phyloP scores from a whole-genome alignment of 2,113 vertebrate species.

The Alaudala cheleensis region DNA sequence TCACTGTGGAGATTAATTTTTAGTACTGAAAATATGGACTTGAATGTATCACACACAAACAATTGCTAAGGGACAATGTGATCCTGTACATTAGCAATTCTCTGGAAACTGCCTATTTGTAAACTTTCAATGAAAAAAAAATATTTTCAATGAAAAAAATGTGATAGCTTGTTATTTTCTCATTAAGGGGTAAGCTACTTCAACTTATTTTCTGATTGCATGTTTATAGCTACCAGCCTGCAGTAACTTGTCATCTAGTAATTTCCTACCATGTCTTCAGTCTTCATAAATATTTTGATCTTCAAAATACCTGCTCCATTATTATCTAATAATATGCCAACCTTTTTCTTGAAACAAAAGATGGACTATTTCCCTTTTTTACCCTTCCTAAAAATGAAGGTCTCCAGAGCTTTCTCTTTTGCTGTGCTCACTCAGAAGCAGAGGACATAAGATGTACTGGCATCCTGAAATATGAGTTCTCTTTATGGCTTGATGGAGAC shows the following conservation, averaged over 20 bases:
- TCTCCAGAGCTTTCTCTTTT: not conserved
- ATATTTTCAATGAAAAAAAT: not conserved
- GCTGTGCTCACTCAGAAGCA: not conserved
- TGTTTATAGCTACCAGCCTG: not conserved
- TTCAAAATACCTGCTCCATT: not conserved
- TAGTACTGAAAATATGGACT: not conserved
- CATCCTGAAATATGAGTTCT: not conserved
- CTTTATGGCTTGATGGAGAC: not conserved
- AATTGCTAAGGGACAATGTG: not conserved
- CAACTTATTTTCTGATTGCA: not conserved
- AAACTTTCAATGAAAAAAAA: not conserved
- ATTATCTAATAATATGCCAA: not conserved
- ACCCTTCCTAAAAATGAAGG: not conserved
- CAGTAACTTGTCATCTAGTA: not conserved
- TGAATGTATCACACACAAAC: not conserved
- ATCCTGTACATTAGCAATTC: not conserved
- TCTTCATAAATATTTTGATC: constrained; percentile 8
- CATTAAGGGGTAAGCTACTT: not conserved
- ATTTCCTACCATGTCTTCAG: not conserved
- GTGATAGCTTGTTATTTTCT: not conserved
- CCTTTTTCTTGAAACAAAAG: not conserved
- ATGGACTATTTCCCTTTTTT: not conserved
- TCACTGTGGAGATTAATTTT: not conserved
- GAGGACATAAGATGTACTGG: not conserved
- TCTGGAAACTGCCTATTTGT: not conserved